phyloP scores from a whole-genome alignment of 2,797 vertebrate species.

The Hozukius guyotensis region DNA sequence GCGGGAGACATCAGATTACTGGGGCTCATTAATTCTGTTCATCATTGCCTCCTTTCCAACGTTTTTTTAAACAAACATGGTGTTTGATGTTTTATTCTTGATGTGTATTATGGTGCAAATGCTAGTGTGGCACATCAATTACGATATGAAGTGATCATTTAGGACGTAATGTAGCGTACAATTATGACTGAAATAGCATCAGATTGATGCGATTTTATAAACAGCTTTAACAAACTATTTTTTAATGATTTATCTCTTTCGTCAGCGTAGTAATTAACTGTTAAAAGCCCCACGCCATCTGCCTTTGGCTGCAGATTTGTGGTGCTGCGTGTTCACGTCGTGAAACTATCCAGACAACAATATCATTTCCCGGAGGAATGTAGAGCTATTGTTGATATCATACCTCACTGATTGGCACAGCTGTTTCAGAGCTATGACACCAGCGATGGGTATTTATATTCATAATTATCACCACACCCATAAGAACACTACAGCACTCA shows the following conservation, averaged over 20 bases:
- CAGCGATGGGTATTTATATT: neutral
- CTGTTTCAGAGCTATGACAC: neutral
- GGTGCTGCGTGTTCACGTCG: neutral
- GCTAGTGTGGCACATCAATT: neutral
- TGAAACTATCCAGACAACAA: neutral
- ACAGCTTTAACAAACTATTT: neutral
- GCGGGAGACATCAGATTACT: neutral
- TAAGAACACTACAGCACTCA: neutral
- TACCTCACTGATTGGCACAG: neutral
- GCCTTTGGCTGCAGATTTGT: neutral
- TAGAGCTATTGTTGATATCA: neutral
- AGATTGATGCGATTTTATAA: neutral
- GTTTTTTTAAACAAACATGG: neutral
- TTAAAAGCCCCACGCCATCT: neutral
- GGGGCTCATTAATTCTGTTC: neutral
- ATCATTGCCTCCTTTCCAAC: neutral
- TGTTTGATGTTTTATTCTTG: neutral
- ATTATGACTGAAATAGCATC: neutral
- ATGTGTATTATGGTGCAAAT: neutral
- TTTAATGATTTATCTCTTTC: neutral
- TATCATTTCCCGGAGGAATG: neutral
- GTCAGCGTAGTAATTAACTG: neutral
- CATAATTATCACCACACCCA: neutral
- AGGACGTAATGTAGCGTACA: neutral
- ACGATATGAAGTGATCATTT: neutral